A percentile compares a stretch with the other conserved stretches of the same genome.
Conservation (phyloP, 2,797 vertebrate species). For the Myotis planiceps region DNA sequence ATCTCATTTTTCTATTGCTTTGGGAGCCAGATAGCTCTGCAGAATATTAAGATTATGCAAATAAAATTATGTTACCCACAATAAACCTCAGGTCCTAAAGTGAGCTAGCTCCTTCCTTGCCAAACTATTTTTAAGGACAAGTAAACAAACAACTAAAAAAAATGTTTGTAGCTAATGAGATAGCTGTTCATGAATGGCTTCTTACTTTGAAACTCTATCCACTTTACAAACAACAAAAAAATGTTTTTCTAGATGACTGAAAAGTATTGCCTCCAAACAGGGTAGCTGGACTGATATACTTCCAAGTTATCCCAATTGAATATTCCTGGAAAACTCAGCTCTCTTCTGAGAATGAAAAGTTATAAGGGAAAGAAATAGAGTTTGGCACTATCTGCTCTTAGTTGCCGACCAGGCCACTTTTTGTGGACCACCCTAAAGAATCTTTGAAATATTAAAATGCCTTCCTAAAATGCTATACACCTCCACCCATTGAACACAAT, state of each 20-base stretch:
- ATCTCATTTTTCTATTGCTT: conserved; percentile 26
- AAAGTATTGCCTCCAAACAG: conserved; percentile 20
- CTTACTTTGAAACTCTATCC: conserved; percentile 56
- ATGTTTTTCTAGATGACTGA: conserved; percentile 15
- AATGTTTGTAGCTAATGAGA: conserved; percentile 47
- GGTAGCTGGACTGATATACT: not conserved
- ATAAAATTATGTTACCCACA: not conserved
- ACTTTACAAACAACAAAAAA: conserved; percentile 23
- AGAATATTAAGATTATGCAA: conserved; percentile 28
- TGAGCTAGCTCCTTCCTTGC: not conserved
- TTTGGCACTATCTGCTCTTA: not conserved
- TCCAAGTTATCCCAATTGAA: conserved; percentile 1
- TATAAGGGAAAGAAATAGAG: conserved; percentile 27
- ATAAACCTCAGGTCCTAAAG: not conserved
- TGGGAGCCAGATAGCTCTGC: conserved; percentile 13
- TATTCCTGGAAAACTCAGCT: conserved; percentile 67
- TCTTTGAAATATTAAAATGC: conserved; percentile 11
- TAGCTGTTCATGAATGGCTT: conserved; percentile 42
- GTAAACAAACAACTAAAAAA: conserved; percentile 47
- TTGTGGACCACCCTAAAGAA: not conserved
- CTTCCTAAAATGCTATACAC: not conserved
- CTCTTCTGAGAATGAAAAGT: conserved; percentile 64
- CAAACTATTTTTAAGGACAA: conserved; percentile 46
- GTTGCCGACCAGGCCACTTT: not conserved
- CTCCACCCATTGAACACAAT: not conserved